A percentile compares a stretch with the other conserved stretches of the same genome.
Evolutionary conservation across 2,113 vertebrate genomes (phyloP).

Genomic region (Amblyopsis rosae): DNA sequence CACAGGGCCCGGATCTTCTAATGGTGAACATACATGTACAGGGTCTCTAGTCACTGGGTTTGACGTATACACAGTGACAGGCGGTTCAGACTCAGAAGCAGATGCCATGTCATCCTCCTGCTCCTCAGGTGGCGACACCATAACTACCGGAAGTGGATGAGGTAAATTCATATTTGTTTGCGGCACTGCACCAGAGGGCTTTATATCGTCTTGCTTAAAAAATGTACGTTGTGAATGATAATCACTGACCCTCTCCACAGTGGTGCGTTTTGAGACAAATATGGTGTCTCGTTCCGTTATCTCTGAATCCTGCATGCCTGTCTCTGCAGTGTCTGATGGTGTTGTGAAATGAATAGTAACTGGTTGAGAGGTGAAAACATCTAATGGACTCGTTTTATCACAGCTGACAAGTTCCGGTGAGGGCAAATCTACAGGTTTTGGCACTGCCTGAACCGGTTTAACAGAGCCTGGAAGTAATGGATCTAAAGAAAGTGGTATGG

Average conservation of each 20-base stretch:
- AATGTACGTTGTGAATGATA: conserved; percentile 32
- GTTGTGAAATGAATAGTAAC: conserved; percentile 11
- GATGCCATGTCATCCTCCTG: conserved; percentile 39
- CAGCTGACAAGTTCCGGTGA: conserved; percentile 12
- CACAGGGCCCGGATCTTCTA: conserved; percentile 38
- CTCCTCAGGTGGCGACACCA: conserved; percentile 69
- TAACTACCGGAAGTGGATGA: conserved; percentile 68
- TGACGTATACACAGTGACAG: conserved; percentile 14
- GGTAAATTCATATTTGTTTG: conserved; percentile 47
- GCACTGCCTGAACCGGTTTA: conserved; percentile 36
- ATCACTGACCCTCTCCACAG: conserved; percentile 24
- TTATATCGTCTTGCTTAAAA: conserved; percentile 33
- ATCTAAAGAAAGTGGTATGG: conserved; percentile 71
- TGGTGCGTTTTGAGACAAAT: conserved; percentile 26
- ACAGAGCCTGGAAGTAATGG: conserved; percentile 53
- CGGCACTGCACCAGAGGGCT: conserved; percentile 43
- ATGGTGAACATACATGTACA: conserved; percentile 12
- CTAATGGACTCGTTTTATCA: conserved; percentile 27
- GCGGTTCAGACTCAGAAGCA: conserved; percentile 48
- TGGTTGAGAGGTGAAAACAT: conserved; percentile 37
- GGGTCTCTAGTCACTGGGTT: conserved; percentile 27
- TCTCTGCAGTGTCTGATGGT: conserved; percentile 10
- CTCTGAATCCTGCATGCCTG: conserved; percentile 21
- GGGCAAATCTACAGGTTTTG: conserved; percentile 24
- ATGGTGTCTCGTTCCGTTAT: conserved; percentile 26